Conservation (phyloP, 2,888 invertebrate species). For the Gisinianus flammeolus region DNA sequence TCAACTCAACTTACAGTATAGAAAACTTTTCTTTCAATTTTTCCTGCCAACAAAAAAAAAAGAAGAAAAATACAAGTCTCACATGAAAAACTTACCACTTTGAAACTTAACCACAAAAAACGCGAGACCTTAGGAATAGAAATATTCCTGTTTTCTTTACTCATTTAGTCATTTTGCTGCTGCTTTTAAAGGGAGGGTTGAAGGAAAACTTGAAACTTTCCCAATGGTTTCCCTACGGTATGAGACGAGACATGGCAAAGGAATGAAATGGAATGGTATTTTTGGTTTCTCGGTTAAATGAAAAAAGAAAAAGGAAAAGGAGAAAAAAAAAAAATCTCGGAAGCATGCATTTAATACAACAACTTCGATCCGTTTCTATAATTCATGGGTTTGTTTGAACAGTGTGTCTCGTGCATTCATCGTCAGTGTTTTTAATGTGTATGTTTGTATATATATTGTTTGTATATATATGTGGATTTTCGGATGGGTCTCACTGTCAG, state of each 20-base stretch:
- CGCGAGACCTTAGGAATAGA: no score
- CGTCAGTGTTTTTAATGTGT: background rate
- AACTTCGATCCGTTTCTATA: slow-evolving; percentile 35
- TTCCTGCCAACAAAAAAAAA: no score
- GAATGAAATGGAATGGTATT: background rate
- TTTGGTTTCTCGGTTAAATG: background rate
- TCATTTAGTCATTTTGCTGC: no score
- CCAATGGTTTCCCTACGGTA: no score
- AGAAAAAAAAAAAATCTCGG: slow-evolving; percentile 30
- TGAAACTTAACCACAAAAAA: no score
- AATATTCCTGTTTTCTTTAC: no score
- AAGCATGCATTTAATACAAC: slow-evolving; percentile 7
- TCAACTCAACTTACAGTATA: no score
- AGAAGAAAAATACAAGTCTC: no score
- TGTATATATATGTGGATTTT: background rate
- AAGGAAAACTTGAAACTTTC: no score
- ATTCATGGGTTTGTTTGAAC: slow-evolving; percentile 23
- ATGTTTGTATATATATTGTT: background rate
- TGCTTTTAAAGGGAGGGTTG: no score
- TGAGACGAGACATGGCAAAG: no score
- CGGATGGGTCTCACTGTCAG: background rate
- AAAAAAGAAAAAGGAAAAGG: background rate
- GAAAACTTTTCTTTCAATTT: background rate
- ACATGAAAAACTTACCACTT: no score
- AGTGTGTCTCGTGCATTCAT: slow-evolving; percentile 15